Conservation (phyloP, 2,113 vertebrate genomes). For the Octodon degus region DNA sequence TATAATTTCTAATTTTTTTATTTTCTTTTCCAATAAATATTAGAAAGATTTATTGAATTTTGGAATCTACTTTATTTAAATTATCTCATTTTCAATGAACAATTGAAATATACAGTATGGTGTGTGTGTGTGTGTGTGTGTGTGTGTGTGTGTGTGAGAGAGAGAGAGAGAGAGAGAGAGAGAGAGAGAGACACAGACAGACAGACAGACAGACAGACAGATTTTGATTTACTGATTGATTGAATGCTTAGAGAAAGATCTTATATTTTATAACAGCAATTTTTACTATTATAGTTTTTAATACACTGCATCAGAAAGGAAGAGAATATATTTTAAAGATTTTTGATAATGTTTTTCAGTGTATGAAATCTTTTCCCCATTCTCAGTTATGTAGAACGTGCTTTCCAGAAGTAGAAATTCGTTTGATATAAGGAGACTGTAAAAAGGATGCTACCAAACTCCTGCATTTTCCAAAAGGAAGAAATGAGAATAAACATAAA, state of each 20-base stretch:
- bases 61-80: not conserved
- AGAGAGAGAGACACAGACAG: not conserved
- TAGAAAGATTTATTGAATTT: conserved; percentile 9
- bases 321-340: not conserved
- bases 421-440: not conserved
- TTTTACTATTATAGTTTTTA: not conserved
- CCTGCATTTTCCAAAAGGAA: not conserved
- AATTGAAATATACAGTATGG: not conserved
- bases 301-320: not conserved
- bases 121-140: not conserved
- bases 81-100: not conserved
- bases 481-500: not conserved
- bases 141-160: not conserved
- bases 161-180: not conserved
- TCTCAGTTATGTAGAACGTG: not conserved
- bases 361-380: not conserved
- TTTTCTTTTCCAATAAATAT: not conserved
- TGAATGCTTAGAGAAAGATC: not conserved
- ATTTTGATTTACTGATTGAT: no score
- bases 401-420: conserved; percentile 2
- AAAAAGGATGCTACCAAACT: not conserved
- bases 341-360: not conserved
- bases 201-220: not conserved
- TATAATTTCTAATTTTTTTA: not conserved
- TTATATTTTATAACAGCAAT: not conserved